A percentile compares a stretch with the other conserved stretches of the same genome.
Evolutionary conservation across 2,113 vertebrate genomes (phyloP).

Genomic region (Ahaetulla prasina): DNA sequence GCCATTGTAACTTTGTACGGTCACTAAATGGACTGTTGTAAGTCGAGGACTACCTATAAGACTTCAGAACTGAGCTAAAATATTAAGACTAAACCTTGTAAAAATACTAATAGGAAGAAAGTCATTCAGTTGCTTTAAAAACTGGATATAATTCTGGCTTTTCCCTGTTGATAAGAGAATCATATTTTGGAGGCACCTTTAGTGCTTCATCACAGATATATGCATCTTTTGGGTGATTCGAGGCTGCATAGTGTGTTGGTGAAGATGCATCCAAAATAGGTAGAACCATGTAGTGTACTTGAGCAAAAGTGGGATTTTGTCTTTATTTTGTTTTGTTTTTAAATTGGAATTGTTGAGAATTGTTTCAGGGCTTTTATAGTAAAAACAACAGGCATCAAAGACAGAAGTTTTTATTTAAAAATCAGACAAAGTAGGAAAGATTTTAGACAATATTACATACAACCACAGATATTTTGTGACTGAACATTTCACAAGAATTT

Average conservation of each 20-base stretch:
- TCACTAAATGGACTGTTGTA: too few relatives aligned
- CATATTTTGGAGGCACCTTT: not conserved
- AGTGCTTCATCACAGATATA: not conserved
- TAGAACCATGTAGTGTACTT: not conserved
- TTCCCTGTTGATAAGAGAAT: not conserved
- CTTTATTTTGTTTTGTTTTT: not conserved
- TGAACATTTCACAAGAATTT: not conserved
- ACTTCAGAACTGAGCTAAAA: not conserved
- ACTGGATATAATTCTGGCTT: not conserved
- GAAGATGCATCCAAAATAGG: not conserved
- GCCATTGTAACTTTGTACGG: too few relatives aligned
- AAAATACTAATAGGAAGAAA: not conserved
- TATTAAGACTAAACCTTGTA: not conserved
- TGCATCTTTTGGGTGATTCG: not conserved
- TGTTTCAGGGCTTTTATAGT: not conserved
- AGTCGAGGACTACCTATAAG: not conserved
- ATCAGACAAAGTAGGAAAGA: not conserved
- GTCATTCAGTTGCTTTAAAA: not conserved
- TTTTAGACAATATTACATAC: not conserved
- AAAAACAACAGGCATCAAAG: not conserved
- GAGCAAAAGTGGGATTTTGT: not conserved
- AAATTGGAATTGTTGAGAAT: not conserved
- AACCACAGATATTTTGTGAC: not conserved
- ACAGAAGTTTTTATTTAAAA: not conserved
- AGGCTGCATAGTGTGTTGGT: not conserved